Conservation (phyloP, 2,113 vertebrate genomes). For the Hyaena hyaena region DNA sequence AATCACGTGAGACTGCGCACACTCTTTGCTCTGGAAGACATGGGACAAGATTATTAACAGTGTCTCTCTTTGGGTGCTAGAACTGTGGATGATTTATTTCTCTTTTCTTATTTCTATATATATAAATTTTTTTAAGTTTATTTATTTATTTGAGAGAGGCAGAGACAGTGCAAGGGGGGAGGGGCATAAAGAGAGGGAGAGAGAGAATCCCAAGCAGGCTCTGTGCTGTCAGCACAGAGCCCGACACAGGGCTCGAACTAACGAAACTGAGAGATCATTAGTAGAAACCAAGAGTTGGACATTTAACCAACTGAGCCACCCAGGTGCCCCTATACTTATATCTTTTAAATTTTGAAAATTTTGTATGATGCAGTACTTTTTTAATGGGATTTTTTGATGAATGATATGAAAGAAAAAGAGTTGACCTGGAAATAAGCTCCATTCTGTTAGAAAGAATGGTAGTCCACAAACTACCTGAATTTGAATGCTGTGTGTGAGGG, state of each 20-base stretch:
- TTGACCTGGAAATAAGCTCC: slow-evolving; percentile 14
- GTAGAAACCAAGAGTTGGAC: too few relatives aligned
- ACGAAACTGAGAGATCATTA: too few relatives aligned
- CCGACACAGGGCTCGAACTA: too few relatives aligned
- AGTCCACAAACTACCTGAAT: not conserved
- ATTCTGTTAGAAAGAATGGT: slow-evolving; percentile 36
- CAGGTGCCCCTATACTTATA: not conserved
- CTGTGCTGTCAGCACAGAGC: too few relatives aligned
- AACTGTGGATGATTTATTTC: not conserved
- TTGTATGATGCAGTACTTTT: not conserved
- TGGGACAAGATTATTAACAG: not conserved
- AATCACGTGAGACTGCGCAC: not conserved
- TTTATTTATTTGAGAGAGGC: too few relatives aligned
- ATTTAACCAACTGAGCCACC: too few relatives aligned
- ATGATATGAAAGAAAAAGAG: slow-evolving; percentile 24
- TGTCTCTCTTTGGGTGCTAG: not conserved
- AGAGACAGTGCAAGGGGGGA: too few relatives aligned
- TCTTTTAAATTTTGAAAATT: slow-evolving; percentile 33
- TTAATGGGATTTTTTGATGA: not conserved
- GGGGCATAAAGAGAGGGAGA: too few relatives aligned
- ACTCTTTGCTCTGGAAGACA: not conserved
- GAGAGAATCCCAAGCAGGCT: too few relatives aligned
- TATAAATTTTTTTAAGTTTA: too few relatives aligned
- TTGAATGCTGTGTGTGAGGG: not conserved
- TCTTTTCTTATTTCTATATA: not conserved